phyloP scores from a whole-genome alignment of 2,113 vertebrate species.

The Glaucidium brasilianum region DNA sequence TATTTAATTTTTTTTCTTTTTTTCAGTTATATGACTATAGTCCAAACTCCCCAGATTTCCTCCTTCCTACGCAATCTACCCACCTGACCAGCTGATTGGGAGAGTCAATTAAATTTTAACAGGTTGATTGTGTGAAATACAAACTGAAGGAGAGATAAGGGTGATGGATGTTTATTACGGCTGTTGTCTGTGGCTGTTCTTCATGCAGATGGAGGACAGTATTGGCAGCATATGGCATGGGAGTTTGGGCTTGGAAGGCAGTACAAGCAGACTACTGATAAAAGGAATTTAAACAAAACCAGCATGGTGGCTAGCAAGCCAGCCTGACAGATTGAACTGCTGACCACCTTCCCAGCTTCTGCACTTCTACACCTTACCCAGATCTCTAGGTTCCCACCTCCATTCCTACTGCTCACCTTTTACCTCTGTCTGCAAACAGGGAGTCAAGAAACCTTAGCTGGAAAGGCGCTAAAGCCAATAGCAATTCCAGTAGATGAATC shows the following conservation, averaged over 20 bases:
- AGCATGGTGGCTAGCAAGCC: background rate
- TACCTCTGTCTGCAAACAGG: background rate
- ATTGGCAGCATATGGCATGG: background rate
- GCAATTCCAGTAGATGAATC: background rate
- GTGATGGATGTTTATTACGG: background rate
- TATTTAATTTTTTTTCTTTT: background rate
- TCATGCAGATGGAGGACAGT: background rate
- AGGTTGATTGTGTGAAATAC: constrained; percentile 59
- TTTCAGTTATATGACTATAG: background rate
- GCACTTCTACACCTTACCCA: background rate
- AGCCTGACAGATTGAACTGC: background rate
- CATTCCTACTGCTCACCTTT: background rate
- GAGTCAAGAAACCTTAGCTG: background rate
- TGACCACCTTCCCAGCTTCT: background rate
- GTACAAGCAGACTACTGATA: background rate
- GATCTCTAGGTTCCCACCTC: background rate
- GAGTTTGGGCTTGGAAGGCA: background rate
- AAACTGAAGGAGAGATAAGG: background rate
- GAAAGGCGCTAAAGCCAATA: background rate
- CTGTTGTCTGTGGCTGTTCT: background rate
- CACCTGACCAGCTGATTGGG: constrained; percentile 18
- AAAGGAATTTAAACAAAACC: background rate
- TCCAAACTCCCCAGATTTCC: background rate
- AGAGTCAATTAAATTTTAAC: constrained; percentile 67
- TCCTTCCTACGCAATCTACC: background rate